Evolutionary conservation across 2,888 invertebrate genomes (phyloP).

Genomic region (Drosophila hamatofila): DNA sequence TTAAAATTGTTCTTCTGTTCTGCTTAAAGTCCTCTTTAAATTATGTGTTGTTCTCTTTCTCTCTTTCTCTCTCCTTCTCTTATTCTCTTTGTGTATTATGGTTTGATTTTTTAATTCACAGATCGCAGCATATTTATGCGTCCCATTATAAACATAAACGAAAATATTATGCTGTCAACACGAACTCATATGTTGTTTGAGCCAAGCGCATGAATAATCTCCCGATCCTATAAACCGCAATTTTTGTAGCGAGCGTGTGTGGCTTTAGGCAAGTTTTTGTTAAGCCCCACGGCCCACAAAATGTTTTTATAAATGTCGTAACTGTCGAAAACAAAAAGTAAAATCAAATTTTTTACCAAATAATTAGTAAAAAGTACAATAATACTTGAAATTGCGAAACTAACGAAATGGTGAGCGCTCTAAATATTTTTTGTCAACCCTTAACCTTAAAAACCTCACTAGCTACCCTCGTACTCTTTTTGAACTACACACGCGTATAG

Average conservation of each 20-base stretch:
- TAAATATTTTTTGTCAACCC: conserved; percentile 31
- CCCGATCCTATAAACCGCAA: conserved; percentile 35
- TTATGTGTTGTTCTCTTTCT: conserved; percentile 65
- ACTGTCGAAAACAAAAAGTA: conserved; percentile 36
- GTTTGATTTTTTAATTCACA: conserved; percentile 67
- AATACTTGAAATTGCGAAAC: conserved; percentile 54
- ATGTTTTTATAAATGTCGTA: conserved; percentile 59
- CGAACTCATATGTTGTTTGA: conserved; percentile 80
- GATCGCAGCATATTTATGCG: conserved; percentile 83
- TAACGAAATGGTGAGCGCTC: conserved; percentile 67
- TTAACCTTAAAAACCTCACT: conserved; percentile 36
- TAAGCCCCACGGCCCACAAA: conserved; percentile 60
- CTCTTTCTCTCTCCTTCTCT: conserved; percentile 39
- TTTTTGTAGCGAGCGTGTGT: conserved; percentile 61
- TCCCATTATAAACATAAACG: conserved; percentile 81
- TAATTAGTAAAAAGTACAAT: conserved; percentile 57
- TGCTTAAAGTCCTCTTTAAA: conserved; percentile 53
- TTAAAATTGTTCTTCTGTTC: conserved; percentile 31
- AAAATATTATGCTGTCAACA: conserved; percentile 83
- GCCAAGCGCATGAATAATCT: conserved; percentile 47
- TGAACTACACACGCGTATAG: conserved; percentile 8
- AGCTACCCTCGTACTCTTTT: conserved; percentile 38
- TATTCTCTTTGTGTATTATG: conserved; percentile 50
- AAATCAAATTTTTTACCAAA: conserved; percentile 59
- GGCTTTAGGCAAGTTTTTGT: conserved; percentile 62